Conservation (phyloP, 2,888 invertebrate species). For the Phengaris alcon region DNA sequence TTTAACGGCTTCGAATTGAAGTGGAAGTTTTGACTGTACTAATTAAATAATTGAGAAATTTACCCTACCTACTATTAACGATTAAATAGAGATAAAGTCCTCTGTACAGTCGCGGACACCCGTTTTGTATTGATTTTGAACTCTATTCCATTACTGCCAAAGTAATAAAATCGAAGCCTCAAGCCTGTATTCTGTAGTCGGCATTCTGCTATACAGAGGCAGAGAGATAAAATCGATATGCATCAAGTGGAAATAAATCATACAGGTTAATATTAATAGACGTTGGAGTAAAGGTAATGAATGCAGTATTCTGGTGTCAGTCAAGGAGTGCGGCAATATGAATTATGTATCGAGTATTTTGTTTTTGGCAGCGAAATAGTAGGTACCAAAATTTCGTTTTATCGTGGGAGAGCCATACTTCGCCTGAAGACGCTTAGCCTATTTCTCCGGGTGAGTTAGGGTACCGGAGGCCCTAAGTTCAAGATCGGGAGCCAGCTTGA, state of each 20-base stretch:
- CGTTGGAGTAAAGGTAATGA: background rate
- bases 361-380: background rate
- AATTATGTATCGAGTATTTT: background rate
- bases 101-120: background rate
- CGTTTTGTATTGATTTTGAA: too few species aligned
- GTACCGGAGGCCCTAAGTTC: too few species aligned
- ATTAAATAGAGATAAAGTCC: background rate
- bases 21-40: background rate
- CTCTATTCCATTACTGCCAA: too few species aligned
- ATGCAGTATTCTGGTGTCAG: conserved; percentile 13
- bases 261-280: background rate
- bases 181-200: too few species aligned
- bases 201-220: background rate
- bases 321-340: background rate
- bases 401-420: background rate
- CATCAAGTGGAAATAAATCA: background rate
- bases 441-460: too few species aligned
- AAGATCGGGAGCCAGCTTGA: too few species aligned
- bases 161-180: too few species aligned
- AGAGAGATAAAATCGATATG: background rate
- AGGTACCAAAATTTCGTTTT: background rate
- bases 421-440: background rate
- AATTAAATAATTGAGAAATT: background rate
- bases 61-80: background rate
- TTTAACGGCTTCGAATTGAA: background rate